Evolutionary conservation across 2,113 vertebrate genomes (phyloP), one percentile per base, ranked within the genome.

Genomic region (Lophura nycthemera): DNA sequence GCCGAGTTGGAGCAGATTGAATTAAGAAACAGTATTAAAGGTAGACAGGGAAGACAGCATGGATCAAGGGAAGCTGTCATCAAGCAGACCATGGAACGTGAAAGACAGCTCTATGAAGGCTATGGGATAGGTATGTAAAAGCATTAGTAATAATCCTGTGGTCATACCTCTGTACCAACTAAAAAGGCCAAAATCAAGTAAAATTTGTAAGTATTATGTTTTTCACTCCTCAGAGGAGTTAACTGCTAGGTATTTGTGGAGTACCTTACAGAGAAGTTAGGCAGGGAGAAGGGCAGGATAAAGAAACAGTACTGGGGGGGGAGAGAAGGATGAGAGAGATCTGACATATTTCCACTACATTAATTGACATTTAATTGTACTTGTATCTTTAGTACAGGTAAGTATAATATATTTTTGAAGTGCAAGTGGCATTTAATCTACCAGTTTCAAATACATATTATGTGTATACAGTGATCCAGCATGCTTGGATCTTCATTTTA

Each of bases 1-100:
- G 86, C 60, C 6, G 99, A 99, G 78, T 95, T 99, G 60, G 99
- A 99, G 83, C 99, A 99, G 97, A 99, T 99, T 67, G 98, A 99
- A 88, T 95, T 99, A 75, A 97, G 97, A 7, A 99, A 99, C 88
- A 98, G 98, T 81, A 99, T 99, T 97, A 99, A 98, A 96, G 98
- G 98, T 87, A 98, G 99, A 50, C 98, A 99, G 97, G 99, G 99
- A 73, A 97, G 98, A 86, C 98, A 98, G 40, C 98, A 99, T 45
- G 94, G 96, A 7, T 98, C 99, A 88, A 98, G 99, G 80, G 99
- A 99, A 95, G 67, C 97, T 0, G 92, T 97, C 95, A 98, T 99
- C 97, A 99, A 98, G 87, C 99, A 99, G 96, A 99, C 98, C 2
- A 76, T 98, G 32, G 98, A 98, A 94, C 98, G 98, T 30, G 99